phyloP scores from a whole-genome alignment of 1,140 invertebrate species.

The Heliconius hewitsoni region DNA sequence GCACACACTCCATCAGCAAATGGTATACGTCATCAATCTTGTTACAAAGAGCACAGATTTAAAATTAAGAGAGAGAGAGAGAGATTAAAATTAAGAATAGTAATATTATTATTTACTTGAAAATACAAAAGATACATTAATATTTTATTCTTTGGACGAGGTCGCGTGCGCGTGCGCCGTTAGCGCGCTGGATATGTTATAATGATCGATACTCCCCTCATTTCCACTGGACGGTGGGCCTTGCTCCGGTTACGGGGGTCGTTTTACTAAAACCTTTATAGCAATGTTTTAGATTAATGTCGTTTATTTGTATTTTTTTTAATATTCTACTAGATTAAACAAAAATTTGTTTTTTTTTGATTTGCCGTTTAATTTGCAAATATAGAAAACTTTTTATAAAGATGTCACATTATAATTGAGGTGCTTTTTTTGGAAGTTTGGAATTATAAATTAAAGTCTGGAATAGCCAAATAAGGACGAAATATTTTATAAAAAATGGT shows the following conservation, averaged over 20 bases:
- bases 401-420: too few species aligned
- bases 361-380: too few species aligned
- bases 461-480: too few species aligned
- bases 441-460: too few species aligned
- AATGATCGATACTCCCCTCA: slow-evolving; percentile 75
- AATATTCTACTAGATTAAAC: not conserved
- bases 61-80: too few species aligned
- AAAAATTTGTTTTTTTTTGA: not conserved
- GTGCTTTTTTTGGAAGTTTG: too few species aligned
- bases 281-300: slow-evolving; percentile 21
- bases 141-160: slow-evolving; percentile 57
- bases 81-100: too few species aligned
- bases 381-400: not conserved
- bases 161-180: slow-evolving; percentile 77
- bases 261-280: slow-evolving; percentile 37
- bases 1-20: too few species aligned
- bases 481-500: too few species aligned
- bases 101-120: too few species aligned
- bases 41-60: too few species aligned
- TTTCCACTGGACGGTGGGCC: slow-evolving; percentile 62
- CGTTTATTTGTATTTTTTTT: slow-evolving; percentile 25
- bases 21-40: too few species aligned
- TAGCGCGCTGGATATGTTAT: slow-evolving; percentile 74
- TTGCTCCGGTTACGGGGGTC: slow-evolving; percentile 58
- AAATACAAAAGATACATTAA: not conserved